A percentile compares a stretch with the other conserved stretches of the same genome.
These are phyloP conservation scores for Rhingia campestris DNA, from an alignment of 2,888 invertebrate species.

Conservation along the genomic window DNA sequence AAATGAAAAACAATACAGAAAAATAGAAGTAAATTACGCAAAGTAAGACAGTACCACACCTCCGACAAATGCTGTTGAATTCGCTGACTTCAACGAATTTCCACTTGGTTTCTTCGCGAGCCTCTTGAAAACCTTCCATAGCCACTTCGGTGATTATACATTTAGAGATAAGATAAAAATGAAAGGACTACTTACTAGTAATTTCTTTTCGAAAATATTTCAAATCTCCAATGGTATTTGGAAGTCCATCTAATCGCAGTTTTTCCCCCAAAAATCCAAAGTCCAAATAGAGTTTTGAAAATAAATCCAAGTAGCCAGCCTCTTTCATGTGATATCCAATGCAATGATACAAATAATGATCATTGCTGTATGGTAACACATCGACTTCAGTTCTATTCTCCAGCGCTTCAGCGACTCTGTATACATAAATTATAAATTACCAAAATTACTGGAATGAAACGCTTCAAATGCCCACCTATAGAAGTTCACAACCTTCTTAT, in stretches of 20 bases:
- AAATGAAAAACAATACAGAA: too few relatives aligned
- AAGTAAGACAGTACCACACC: too few relatives aligned
- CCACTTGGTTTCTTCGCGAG: too few relatives aligned
- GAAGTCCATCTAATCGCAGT: slow-evolving; percentile 78
- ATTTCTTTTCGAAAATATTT: slow-evolving; percentile 78
- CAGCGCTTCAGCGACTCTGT: slow-evolving; percentile 72
- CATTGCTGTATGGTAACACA: slow-evolving; percentile 76
- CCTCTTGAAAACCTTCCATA: too few relatives aligned
- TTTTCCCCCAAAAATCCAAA: slow-evolving; percentile 82
- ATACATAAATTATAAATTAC: slow-evolving; percentile 29
- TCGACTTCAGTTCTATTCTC: slow-evolving; percentile 76
- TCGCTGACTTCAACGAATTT: too few relatives aligned
- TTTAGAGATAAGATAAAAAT: slow-evolving; percentile 3
- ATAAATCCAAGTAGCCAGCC: slow-evolving; percentile 76
- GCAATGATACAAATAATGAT: slow-evolving; percentile 80
- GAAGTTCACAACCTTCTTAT: slow-evolving; percentile 77
- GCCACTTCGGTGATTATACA: too few relatives aligned
- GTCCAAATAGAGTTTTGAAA: slow-evolving; percentile 80
- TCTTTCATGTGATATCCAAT: slow-evolving; percentile 80
- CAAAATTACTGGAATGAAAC: too few relatives aligned
- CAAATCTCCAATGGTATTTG: slow-evolving; percentile 80
- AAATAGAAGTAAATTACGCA: too few relatives aligned
- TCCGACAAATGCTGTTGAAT: too few relatives aligned
- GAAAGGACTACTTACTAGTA: slow-evolving; percentile 72
- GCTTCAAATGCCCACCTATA: slow-evolving; percentile 77